Evolutionary conservation across 2,113 vertebrate species (phyloP), one percentile per base, ranked within the genome.

Genomic region (Piaya cayana): DNA sequence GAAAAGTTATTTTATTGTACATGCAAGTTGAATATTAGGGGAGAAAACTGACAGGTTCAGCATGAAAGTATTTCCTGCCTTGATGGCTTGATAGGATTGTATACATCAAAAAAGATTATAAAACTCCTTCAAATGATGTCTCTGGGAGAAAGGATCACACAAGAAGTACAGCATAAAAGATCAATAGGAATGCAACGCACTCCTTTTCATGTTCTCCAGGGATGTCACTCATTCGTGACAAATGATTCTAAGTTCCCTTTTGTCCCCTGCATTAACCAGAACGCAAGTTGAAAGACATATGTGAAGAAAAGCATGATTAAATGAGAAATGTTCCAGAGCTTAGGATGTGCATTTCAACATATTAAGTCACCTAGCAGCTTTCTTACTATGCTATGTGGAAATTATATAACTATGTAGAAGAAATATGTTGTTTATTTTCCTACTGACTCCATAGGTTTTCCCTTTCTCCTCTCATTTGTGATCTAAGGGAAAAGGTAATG

Each of bases 61-160:
- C 91, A 78, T 69, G 71, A 71, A 88, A 92, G 27, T 88, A 74
- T 90, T 95, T 92, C 72, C 55, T 92, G 85, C 55, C 59, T 84
- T 45, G 64, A 86, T 56, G 86, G 30, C 52, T 84, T 55, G 70
- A 85, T 47, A 79, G 67, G 76, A 84, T 64, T 92, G 14, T 62
- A 39, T 77, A 65, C 71, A 85, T 80, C 78, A 89, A 91, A 96
- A 89, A 82, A 75, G 60, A 81, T 93, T 87, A 63, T 74, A 82
- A 79, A 95, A 92, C 58, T 32, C 55, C 39, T 88, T 93, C 81
- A 75, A 94, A 65, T 83, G 70, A 81, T 91, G 65, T 81, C 42
- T 92, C 55, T 91, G 26, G 62, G 22, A 58, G 75, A 87, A 82
- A 78, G 34, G 18, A 65, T 81, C 37, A 53, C 52, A 16, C 21